Evolutionary conservation across 2,113 vertebrate genomes (phyloP), one percentile per base, ranked within the genome.

Genomic region (Dasyprocta punctata): DNA sequence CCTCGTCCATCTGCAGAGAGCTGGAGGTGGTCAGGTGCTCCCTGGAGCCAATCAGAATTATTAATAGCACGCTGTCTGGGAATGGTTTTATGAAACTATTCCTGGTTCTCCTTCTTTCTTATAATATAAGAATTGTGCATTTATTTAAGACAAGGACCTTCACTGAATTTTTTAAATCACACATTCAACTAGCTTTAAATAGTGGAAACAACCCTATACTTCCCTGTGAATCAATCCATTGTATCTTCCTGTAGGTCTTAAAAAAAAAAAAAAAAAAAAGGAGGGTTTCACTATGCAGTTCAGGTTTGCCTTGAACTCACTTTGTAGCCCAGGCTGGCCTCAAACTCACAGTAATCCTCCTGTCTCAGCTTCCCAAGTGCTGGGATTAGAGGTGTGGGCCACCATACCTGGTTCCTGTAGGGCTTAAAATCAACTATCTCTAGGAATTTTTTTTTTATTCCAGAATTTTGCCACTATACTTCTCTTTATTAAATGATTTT

Each of bases 401-500:
- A 69, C 2, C 67, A 69, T 7, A n/a, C 67, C 67, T 13, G n/a
- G 67, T 17, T 83, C 58, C 80, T 8, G 3, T 36, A 14, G 38
- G 49, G 75, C 0, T 24, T 41, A 77, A 84, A 54, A 75, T 90
- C 90, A 54, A n/a, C 12, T 85, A 83, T 73, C 44, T 95, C 20
- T 30, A 49, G 17, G n/a, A 89, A 10, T 22, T 19, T 17, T 16
- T 11, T 65, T 90, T 86, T 84, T 94, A 2, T 61, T 63, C 24
- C 41, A 86, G 47, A 73, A 54, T 26, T 89, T 86, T 78, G 28
- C 36, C 61, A 38, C 60, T 41, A 24, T 92, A 36, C 6, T 87
- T 95, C 60, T 84, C 81, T 71, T 90, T n/a, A 92, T 63, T 49
- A 78, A 82, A 63, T 86, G 33, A 69, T 83, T 94, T 95, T 82